Conservation (phyloP, 2,797 vertebrate genomes). For the Diplodus sargus region DNA sequence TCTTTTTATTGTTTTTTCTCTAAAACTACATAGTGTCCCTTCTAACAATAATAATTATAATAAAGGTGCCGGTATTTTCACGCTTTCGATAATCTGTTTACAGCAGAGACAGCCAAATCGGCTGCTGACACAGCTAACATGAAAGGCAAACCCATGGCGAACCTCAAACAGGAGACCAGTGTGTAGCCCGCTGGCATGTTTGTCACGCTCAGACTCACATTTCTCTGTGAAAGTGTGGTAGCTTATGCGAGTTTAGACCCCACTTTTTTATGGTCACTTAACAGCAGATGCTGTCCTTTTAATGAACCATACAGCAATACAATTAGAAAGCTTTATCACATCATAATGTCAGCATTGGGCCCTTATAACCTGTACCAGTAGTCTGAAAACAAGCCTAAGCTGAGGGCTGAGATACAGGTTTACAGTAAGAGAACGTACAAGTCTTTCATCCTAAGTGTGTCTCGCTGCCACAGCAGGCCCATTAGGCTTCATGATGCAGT, state of each 20-base stretch:
- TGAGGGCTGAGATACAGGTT: constrained; percentile 48
- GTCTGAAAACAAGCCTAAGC: constrained; percentile 39
- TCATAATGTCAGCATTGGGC: constrained; percentile 20
- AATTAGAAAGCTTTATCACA: constrained; percentile 24
- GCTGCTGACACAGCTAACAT: constrained; percentile 52
- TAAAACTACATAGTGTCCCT: too few relatives aligned
- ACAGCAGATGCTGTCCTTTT: constrained; percentile 36
- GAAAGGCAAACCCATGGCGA: constrained; percentile 48
- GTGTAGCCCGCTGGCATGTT: constrained; percentile 38
- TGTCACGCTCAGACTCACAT: constrained; percentile 31
- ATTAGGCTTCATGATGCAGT: constrained; percentile 74
- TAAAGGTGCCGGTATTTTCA: constrained; percentile 20
- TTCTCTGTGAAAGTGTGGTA: constrained; percentile 22
- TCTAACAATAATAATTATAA: neutral
- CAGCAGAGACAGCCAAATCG: constrained; percentile 39
- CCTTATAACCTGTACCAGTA: constrained; percentile 1
- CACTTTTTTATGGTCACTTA: constrained; percentile 40
- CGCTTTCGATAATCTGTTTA: constrained; percentile 46
- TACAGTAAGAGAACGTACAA: constrained; percentile 44
- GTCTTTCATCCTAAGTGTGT: constrained; percentile 63
- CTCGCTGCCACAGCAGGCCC: constrained; percentile 70
- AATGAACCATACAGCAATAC: constrained; percentile 26
- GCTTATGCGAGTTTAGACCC: constrained; percentile 30
- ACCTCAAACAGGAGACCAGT: constrained; percentile 31
- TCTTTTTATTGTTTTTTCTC: too few relatives aligned